phyloP scores from a whole-genome alignment of 2,113 vertebrate genomes.

The Chaetura pelagica region DNA sequence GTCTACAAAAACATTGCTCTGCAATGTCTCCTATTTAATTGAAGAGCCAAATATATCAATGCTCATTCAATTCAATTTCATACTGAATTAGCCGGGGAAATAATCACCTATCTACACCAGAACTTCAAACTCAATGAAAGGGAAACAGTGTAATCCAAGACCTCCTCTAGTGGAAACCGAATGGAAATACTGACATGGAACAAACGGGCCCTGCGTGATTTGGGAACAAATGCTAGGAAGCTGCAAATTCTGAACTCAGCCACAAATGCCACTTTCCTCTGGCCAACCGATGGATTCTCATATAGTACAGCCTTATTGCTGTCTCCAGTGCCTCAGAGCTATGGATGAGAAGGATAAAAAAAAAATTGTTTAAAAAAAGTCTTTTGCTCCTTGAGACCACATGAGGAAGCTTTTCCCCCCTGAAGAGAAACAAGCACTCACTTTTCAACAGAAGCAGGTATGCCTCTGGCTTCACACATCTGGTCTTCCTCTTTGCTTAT shows the following conservation, averaged over 20 bases:
- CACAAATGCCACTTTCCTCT: background rate
- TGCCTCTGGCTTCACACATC: background rate
- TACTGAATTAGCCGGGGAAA: background rate
- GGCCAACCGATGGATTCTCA: background rate
- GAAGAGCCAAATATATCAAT: background rate
- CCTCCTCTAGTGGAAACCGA: background rate
- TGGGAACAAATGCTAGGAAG: background rate
- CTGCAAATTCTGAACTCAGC: background rate
- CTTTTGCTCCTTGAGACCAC: background rate
- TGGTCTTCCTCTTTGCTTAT: background rate
- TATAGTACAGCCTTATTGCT: background rate
- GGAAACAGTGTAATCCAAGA: background rate
- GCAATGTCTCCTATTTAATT: background rate
- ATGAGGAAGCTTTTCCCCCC: background rate
- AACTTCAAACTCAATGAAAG: background rate
- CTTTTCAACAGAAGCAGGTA: background rate
- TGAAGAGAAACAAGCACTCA: background rate
- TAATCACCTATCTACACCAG: background rate
- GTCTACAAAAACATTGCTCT: background rate
- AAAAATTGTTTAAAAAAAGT: background rate
- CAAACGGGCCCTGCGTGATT: background rate
- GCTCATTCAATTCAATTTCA: background rate
- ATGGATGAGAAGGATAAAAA: background rate
- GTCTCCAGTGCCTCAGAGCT: background rate
- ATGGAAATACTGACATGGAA: accelerated